Base-by-base conservation (phyloP, 2,113 vertebrate species). In the Xiphophorus maculatus region DNA sequence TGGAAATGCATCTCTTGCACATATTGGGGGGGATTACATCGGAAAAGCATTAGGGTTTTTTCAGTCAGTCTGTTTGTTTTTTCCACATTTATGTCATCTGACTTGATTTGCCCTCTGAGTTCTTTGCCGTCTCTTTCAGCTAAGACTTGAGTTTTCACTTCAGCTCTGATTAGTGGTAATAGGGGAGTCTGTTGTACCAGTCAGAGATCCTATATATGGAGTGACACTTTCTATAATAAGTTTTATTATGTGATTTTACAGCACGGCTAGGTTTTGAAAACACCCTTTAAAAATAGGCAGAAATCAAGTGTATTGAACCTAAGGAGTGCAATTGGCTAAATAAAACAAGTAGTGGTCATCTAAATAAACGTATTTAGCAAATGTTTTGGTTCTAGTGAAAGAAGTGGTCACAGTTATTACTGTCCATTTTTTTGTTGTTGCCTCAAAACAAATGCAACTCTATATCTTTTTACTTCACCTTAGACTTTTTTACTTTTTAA, bases 1-100 rank as follows among this genome's bases (percentile, higher is more conserved):
- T 4, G 60, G 32, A 51, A 40, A 37, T n/a, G 70, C 37, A 63
- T 40, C 72, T 76, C 73, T 64, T 81, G 67, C 17, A 51, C 66
- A 61, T 73, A 81, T 63, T 0, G 30, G 30, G 30, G 30, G 30
- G 35, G 63, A 85, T 22, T 77, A 58, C 10, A 63, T 65, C 44
- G 73, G 44, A 69, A 74, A 66, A 83, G 51, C 69, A 54, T 82
- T 62, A 63, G 30, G 80, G 90, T 87, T 87, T 72, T 51, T 75
- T 78, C 32, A 51, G 63, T 40, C 30, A 32, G 22, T 69, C 69
- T 88, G 82, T 88, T 88, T 85, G 72, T 83, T 85, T 88, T 85
- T 67, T 69, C 54, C 74, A 35, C 70, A 63, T 88, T 86, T 82
- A 82, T 85, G 82, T 88, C 78, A 83, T 88, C 81, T 71, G 76